Evolutionary conservation across 2,797 vertebrate genomes (phyloP).

Genomic region (Hypotaenidia philippensis): DNA sequence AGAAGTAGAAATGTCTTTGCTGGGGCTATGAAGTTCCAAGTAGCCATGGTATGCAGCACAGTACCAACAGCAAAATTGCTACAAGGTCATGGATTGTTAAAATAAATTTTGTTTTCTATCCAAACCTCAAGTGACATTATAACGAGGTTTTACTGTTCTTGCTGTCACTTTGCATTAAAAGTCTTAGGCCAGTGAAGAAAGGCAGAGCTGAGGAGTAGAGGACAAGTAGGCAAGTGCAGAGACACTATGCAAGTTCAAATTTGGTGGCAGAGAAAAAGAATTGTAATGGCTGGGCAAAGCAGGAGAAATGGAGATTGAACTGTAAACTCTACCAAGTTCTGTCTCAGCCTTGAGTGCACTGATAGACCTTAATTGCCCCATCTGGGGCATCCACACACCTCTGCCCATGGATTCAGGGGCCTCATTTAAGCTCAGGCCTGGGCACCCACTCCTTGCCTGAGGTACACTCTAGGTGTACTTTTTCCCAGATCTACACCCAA

Average conservation of each 20-base stretch:
- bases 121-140: slow-evolving; percentile 55
- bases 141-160: slow-evolving; percentile 54
- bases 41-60: not conserved
- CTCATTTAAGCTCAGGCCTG: not conserved
- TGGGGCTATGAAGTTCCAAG: not conserved
- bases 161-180: slow-evolving; percentile 41
- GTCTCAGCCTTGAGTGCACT: not conserved
- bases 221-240: not conserved
- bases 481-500: not conserved
- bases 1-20: not conserved
- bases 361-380: not conserved
- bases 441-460: not conserved
- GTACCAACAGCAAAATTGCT: slow-evolving; percentile 7
- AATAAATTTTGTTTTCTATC: slow-evolving; percentile 46
- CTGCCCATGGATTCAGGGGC: not conserved
- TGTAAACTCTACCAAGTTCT: not conserved
- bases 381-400: not conserved
- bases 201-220: slow-evolving; percentile 7
- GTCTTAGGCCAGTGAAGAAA: slow-evolving; percentile 19
- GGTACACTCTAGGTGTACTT: not conserved
- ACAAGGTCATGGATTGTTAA: not conserved
- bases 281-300: not conserved
- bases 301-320: not conserved
- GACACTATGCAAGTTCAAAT: not conserved
- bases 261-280: not conserved